phyloP scores from a whole-genome alignment of 2,797 vertebrate genomes.

The Ctenopoma kingsleyae region DNA sequence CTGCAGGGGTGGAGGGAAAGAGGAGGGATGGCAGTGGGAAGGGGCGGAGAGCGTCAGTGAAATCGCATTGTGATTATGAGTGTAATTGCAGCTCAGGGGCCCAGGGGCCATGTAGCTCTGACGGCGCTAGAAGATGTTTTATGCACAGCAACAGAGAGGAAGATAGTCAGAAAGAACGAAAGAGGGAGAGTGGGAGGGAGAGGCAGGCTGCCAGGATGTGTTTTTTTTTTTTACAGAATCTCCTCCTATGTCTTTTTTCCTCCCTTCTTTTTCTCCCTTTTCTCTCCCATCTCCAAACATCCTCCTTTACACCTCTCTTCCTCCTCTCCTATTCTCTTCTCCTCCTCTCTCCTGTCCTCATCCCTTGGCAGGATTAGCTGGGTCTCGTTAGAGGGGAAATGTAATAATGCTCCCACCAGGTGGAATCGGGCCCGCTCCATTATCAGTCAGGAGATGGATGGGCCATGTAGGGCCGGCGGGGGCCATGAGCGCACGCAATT shows the following conservation, averaged over 20 bases:
- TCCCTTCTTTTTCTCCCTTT: constrained; percentile 27
- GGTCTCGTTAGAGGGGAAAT: constrained; percentile 96
- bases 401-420: constrained; percentile 99
- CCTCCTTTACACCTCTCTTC: constrained; percentile 43
- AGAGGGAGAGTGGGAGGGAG: constrained; percentile 62
- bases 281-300: constrained; percentile 25
- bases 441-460: constrained; percentile 97
- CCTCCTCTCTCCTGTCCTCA: constrained; percentile 85
- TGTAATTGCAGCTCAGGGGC: constrained; percentile 94
- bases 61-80: constrained; percentile 94
- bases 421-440: constrained; percentile 95
- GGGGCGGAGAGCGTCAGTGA: constrained; percentile 86
- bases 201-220: constrained; percentile 68
- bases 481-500: constrained; percentile 91
- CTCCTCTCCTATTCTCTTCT: constrained; percentile 40
- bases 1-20: constrained; percentile 74
- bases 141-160: constrained; percentile 77
- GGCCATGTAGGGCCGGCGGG: constrained; percentile 91
- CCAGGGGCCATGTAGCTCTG: constrained; percentile 92
- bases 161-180: constrained; percentile 60
- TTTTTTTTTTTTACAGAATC: constrained; percentile 31
- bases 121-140: constrained; percentile 90
- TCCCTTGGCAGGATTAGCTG: constrained; percentile 95
- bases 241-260: constrained; percentile 42
- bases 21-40: constrained; percentile 76